These are phyloP conservation scores for Rhincodon typus DNA, from an alignment of 2,797 vertebrate species.

Conservation along the genomic window DNA sequence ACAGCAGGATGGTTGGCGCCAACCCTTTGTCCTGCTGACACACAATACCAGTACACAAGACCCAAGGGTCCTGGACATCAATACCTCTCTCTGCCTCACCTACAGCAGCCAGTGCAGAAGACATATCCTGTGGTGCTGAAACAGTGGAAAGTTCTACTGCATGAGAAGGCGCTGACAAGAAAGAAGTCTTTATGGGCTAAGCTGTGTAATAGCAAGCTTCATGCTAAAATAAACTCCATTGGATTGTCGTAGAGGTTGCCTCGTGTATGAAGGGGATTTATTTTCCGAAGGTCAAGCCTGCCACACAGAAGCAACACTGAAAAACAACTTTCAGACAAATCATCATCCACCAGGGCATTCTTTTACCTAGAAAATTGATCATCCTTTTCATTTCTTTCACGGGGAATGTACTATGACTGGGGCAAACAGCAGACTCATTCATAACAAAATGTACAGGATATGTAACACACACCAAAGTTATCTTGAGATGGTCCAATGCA, in stretches of 20 bases:
- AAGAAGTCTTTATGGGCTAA: conserved; percentile 40
- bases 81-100: conserved; percentile 53
- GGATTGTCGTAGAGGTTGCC: conserved; percentile 41
- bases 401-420: conserved; percentile 10
- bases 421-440: conserved; percentile 26
- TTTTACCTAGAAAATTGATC: conserved; percentile 28
- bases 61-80: conserved; percentile 57
- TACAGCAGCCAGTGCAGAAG: conserved; percentile 42
- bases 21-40: conserved; percentile 86
- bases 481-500: neutral
- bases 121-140: conserved; percentile 45
- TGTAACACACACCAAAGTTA: neutral
- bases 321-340: conserved; percentile 31
- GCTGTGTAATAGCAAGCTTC: conserved; percentile 17
- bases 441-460: conserved; percentile 6
- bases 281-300: conserved; percentile 49
- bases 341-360: conserved; percentile 18
- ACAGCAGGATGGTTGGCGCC: conserved; percentile 84
- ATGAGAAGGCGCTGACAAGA: conserved; percentile 49
- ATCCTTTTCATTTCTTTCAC: conserved; percentile 21
- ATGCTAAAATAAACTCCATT: conserved; percentile 23
- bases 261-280: conserved; percentile 40
- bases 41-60: conserved; percentile 63
- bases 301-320: conserved; percentile 24
- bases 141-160: conserved; percentile 45